phyloP scores from a whole-genome alignment of 2,888 invertebrate genomes.

The Cerceris ruficornis region DNA sequence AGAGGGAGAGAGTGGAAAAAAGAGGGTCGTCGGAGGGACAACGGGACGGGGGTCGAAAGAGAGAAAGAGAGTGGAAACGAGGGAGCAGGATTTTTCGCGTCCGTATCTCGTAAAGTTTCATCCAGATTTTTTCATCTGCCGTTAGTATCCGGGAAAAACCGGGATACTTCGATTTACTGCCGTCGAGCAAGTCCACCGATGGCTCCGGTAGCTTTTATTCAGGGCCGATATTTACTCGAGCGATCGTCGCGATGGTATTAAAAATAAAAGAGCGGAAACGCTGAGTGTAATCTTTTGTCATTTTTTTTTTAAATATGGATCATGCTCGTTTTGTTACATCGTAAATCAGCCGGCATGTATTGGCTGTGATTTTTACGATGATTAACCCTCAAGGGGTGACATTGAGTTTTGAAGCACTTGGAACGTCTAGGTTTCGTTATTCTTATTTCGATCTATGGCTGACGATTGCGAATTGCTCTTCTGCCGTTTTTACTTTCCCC shows the following conservation, averaged over 20 bases:
- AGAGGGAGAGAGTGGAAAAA: neutral
- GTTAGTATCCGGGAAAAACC: slow-evolving; percentile 34
- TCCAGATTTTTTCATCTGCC: slow-evolving; percentile 27
- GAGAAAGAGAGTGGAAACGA: slow-evolving; percentile 6
- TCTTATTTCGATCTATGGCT: no score
- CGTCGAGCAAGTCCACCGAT: slow-evolving; percentile 16
- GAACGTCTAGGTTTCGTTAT: no score
- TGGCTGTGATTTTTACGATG: no score
- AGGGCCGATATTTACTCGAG: slow-evolving; percentile 20
- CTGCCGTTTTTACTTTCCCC: no score
- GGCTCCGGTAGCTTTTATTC: slow-evolving; percentile 17
- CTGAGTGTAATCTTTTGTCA: no score
- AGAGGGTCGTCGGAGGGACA: slow-evolving; percentile 6
- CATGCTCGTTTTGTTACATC: no score
- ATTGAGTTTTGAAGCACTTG: no score
- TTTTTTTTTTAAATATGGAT: no score
- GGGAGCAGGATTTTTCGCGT: slow-evolving; percentile 30
- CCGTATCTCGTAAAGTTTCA: slow-evolving; percentile 57
- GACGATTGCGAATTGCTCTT: no score
- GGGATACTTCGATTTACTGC: slow-evolving; percentile 28
- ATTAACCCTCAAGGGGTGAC: no score
- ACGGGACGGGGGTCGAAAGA: neutral
- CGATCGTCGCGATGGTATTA: slow-evolving; percentile 4
- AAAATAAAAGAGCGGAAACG: neutral
- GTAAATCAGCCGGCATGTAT: no score